Base-by-base conservation (phyloP, 2,113 vertebrate genomes). In the Semicossyphus pulcher region DNA sequence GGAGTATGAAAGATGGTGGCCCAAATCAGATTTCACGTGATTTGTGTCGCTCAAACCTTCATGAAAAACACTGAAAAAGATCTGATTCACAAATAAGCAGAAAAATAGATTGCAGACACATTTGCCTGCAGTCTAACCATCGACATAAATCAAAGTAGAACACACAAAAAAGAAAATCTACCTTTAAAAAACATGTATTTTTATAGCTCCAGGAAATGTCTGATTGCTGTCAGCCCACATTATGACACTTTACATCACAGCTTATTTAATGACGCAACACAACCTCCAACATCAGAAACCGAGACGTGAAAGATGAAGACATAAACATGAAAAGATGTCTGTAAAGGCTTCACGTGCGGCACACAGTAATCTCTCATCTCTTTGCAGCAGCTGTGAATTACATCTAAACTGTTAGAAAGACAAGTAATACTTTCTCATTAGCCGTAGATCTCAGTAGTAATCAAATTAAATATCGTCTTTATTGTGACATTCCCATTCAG, bases 381-480 rank as follows among this genome's bases (percentile, higher is more conserved):
- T 53, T 8, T 14, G 68, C 68, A 78, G 66, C 83, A 72, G 66
- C 81, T 76, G 65, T 80, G 81, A 86, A 65, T 75, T 47, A 73
- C 69, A 69, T 74, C 83, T 67, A 15, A 41, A 34, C 71, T 69
- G 74, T 77, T 76, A 68, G 51, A 63, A 78, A 80, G 70, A 62
- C 69, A 44, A 59, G 39, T 25, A 53, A 74, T 25, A 42, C 47
- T 48, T 83, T 76, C 18, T 60, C 68, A 37, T 81, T 86, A 61
- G 57, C 72, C 45, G 41, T 52, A 52, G 37, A 78, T 74, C 80
- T 48, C 44, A 41, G 47, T 0, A 29, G 39, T 37, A 48, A 80
- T 87, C 81, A 81, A 80, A 87, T 66, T 49, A 76, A 73, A 85
- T 74, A 45, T 63, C 67, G 52, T 63, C 36, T 71, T 70, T 73